Evolutionary conservation across 2,888 invertebrate species (phyloP).

Genomic region (Junonia oenone): DNA sequence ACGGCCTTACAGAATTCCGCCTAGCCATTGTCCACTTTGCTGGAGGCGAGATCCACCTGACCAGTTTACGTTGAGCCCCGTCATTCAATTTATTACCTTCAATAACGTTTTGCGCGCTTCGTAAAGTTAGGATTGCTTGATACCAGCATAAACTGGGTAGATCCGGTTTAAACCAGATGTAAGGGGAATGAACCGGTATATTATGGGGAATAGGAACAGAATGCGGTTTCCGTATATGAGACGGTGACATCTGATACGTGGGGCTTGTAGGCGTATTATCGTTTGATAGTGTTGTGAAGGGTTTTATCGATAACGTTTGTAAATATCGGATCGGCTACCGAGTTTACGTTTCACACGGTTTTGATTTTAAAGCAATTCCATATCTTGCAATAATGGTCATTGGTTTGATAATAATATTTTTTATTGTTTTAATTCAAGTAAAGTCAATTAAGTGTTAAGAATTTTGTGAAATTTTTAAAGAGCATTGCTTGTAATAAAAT

Average conservation of each 20-base stretch:
- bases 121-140: conserved; percentile 30
- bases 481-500: too few species aligned
- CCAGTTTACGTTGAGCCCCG: conserved; percentile 35
- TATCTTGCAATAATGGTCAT: too few species aligned
- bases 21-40: conserved; percentile 43
- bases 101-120: conserved; percentile 30
- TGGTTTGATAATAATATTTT: too few species aligned
- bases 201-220: conserved; percentile 54
- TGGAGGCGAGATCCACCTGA: conserved; percentile 38
- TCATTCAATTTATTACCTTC: conserved; percentile 37
- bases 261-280: conserved; percentile 28
- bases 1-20: conserved; percentile 39
- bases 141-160: conserved; percentile 43
- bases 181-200: conserved; percentile 34
- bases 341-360: not conserved
- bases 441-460: too few species aligned
- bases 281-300: conserved; percentile 10
- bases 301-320: conserved; percentile 5
- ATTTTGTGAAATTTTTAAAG: too few species aligned
- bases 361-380: too few species aligned
- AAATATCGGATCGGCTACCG: not conserved
- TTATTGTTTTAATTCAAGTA: too few species aligned
- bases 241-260: conserved; percentile 54
- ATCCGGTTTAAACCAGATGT: conserved; percentile 26
- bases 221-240: conserved; percentile 64